These are phyloP conservation scores for Lota lota DNA, from an alignment of 2,113 vertebrate species.

Conservation along the genomic window DNA sequence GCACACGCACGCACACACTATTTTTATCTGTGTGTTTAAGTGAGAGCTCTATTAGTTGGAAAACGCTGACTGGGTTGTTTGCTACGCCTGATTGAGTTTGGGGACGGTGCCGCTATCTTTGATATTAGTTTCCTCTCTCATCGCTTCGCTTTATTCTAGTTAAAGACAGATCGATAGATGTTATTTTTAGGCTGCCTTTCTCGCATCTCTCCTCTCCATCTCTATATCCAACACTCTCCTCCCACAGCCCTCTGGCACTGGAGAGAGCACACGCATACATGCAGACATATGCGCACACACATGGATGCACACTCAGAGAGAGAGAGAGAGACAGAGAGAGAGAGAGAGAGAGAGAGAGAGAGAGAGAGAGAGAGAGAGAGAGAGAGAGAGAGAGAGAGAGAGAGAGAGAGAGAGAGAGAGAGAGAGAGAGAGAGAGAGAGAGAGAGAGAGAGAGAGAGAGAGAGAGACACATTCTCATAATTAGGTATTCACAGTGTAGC, in stretches of 20 bases:
- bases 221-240: constrained; percentile 6
- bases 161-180: constrained; percentile 29
- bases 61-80: constrained; percentile 1
- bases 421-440: too few relatives aligned
- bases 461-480: too few relatives aligned
- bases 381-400: too few relatives aligned
- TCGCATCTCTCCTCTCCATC: neutral
- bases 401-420: too few relatives aligned
- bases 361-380: too few relatives aligned
- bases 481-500: too few relatives aligned
- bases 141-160: constrained; percentile 12
- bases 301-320: neutral
- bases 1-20: too few relatives aligned
- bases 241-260: constrained; percentile 16
- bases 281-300: neutral
- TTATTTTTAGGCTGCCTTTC: constrained; percentile 27
- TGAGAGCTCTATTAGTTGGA: constrained; percentile 13
- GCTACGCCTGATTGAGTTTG: constrained; percentile 19
- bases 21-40: neutral
- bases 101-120: neutral
- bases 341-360: too few relatives aligned
- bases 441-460: too few relatives aligned
- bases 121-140: neutral
- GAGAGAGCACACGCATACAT: constrained; percentile 21
- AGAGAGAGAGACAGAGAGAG: too few relatives aligned